Percentiles rank a stretch among this genome's conserved stretches.
These are phyloP conservation scores for Carpatolechia fugitivella DNA, from an alignment of 2,888 invertebrate genomes.

Conservation along the genomic window DNA sequence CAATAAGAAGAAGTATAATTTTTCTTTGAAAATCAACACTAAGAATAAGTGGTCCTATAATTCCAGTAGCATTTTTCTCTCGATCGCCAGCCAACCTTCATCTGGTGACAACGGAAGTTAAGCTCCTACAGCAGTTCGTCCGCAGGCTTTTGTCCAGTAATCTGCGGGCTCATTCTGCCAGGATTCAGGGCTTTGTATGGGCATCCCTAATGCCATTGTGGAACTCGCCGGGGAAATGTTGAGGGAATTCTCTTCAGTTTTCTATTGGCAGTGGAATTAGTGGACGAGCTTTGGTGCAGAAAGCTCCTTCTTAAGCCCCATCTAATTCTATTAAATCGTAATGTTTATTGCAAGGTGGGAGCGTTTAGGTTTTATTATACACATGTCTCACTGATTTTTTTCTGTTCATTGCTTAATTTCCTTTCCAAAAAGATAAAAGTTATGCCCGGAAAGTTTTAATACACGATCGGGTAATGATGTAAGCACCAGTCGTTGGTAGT, in stretches of 20 bases:
- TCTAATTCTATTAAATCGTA: too few species aligned
- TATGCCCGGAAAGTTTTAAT: too few species aligned
- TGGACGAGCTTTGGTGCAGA: background rate
- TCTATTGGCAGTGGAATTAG: slow-evolving; percentile 10
- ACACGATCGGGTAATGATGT: too few species aligned
- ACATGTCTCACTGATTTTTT: too few species aligned
- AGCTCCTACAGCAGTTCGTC: slow-evolving; percentile 55
- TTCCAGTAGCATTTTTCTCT: slow-evolving; percentile 10
- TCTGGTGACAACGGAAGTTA: slow-evolving; percentile 48
- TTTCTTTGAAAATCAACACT: too few species aligned
- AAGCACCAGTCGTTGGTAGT: too few species aligned
- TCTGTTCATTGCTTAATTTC: too few species aligned
- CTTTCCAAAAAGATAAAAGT: too few species aligned
- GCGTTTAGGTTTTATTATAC: too few species aligned
- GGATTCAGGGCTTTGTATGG: slow-evolving; percentile 65
- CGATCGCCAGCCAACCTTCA: background rate
- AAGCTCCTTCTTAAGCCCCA: background rate
- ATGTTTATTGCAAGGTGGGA: too few species aligned
- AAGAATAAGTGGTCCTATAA: background rate
- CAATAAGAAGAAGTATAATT: too few species aligned
- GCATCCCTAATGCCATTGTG: slow-evolving; percentile 64
- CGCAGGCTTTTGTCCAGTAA: slow-evolving; percentile 69
- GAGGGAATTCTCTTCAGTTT: slow-evolving; percentile 28
- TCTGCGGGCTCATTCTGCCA: slow-evolving; percentile 53
- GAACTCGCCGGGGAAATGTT: slow-evolving; percentile 35